A percentile compares a stretch with the other conserved stretches of the same genome.
These are phyloP conservation scores for Anagrus nilaparvatae DNA, from an alignment of 1,140 invertebrate genomes.

Conservation along the genomic window DNA sequence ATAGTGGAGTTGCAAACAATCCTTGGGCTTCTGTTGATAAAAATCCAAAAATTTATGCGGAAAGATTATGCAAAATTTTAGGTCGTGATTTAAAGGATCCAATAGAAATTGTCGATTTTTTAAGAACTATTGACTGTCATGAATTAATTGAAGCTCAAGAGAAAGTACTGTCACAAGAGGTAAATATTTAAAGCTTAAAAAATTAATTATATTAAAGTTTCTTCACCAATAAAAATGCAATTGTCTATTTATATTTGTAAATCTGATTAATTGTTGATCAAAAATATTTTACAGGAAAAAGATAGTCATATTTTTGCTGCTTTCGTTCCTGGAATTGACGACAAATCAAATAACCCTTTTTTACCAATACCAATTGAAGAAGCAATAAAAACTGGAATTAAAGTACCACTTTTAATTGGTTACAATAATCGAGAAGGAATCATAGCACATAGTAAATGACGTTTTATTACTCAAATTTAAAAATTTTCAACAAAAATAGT, in stretches of 20 bases:
- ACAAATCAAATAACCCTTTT: constrained; percentile 32
- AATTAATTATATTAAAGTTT: not conserved
- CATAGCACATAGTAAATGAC: not conserved
- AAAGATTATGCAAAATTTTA: constrained; percentile 19
- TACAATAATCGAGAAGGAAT: constrained; percentile 48
- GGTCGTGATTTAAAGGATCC: constrained; percentile 35
- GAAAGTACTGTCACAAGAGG: constrained; percentile 3
- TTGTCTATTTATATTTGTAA: no score
- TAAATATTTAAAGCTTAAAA: not conserved
- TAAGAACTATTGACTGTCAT: constrained; percentile 31
- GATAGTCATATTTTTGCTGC: constrained; percentile 2
- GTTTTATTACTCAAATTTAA: not conserved
- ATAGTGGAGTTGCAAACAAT: constrained; percentile 64
- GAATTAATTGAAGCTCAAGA: constrained; percentile 9
- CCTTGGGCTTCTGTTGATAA: constrained; percentile 56
- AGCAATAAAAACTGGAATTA: constrained; percentile 35
- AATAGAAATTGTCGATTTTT: constrained; percentile 34
- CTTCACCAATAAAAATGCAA: no score
- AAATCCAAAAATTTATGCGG: constrained; percentile 27
- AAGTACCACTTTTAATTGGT: constrained; percentile 51
- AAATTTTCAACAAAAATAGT: not conserved
- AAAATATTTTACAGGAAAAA: constrained; percentile 23
- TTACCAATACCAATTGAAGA: constrained; percentile 29
- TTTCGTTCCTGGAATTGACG: constrained; percentile 27
- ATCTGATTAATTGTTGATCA: not conserved